Evolutionary conservation across 2,797 vertebrate genomes (phyloP).

Genomic region (Megalops cyprinoides): DNA sequence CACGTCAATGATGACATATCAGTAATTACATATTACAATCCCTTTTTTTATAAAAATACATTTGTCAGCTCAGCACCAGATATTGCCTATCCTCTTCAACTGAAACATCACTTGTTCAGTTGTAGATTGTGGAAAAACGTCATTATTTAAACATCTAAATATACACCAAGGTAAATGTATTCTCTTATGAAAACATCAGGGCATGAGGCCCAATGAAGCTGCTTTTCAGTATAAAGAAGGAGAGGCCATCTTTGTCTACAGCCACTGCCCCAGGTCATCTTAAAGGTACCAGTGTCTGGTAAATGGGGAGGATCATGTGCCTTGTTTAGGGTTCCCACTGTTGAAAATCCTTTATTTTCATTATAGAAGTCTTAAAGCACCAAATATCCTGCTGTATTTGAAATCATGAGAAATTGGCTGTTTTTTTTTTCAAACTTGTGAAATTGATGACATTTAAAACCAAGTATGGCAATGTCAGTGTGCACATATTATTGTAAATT

Average conservation of each 20-base stretch:
- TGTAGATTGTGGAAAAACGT: conserved; percentile 33
- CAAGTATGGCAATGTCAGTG: too few relatives aligned
- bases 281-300: too few relatives aligned
- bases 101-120: background rate
- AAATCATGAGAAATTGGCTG: too few relatives aligned
- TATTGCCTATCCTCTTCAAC: conserved; percentile 1
- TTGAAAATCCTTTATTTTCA: too few relatives aligned
- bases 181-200: background rate
- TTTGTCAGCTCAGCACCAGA: conserved; percentile 57
- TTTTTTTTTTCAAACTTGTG: too few relatives aligned
- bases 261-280: too few relatives aligned
- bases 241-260: too few relatives aligned
- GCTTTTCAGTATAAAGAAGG: conserved; percentile 7
- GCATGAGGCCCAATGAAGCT: background rate
- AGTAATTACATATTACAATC: conserved; percentile 61
- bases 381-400: too few relatives aligned
- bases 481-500: too few relatives aligned
- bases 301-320: too few relatives aligned
- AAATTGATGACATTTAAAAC: too few relatives aligned
- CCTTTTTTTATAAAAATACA: conserved; percentile 66
- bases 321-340: background rate
- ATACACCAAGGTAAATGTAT: background rate
- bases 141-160: conserved; percentile 32
- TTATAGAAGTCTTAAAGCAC: too few relatives aligned
- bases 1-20: conserved; percentile 48